phyloP scores from a whole-genome alignment of 2,113 vertebrate genomes.

The Lichenostomus cassidix region DNA sequence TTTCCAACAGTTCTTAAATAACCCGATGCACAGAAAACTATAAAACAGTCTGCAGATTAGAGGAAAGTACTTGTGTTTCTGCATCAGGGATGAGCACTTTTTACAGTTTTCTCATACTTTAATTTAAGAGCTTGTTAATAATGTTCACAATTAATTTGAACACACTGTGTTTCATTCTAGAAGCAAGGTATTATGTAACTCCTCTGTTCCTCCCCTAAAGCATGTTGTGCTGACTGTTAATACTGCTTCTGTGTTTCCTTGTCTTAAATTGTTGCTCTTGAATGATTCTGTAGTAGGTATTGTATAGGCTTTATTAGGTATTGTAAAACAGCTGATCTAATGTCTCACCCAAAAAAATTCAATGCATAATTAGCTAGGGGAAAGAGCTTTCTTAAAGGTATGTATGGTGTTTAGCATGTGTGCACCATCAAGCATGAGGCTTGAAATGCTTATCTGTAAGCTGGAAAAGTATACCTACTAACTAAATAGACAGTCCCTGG shows the following conservation, averaged over 20 bases:
- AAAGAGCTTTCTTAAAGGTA: background rate
- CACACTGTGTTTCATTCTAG: background rate
- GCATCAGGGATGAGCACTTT: background rate
- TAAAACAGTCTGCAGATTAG: background rate
- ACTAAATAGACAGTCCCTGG: background rate
- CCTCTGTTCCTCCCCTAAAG: background rate
- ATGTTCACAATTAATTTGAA: background rate
- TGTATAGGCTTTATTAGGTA: no score
- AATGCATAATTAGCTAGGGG: background rate
- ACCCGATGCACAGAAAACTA: background rate
- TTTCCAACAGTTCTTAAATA: background rate
- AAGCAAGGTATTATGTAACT: background rate
- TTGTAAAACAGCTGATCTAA: background rate
- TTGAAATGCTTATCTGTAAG: background rate
- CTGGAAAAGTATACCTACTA: background rate
- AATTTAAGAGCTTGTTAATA: background rate
- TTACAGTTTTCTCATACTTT: background rate
- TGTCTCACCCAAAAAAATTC: background rate
- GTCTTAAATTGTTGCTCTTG: background rate
- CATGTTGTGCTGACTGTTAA: background rate
- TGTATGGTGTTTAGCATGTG: fast-evolving
- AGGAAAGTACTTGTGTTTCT: background rate
- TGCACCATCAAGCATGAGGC: background rate
- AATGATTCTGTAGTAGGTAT: background rate
- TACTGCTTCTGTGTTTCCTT: background rate